Evolutionary conservation across 2,888 invertebrate genomes (phyloP), one percentile per base, ranked within the genome.

Genomic region (Cerceris ruficornis): DNA sequence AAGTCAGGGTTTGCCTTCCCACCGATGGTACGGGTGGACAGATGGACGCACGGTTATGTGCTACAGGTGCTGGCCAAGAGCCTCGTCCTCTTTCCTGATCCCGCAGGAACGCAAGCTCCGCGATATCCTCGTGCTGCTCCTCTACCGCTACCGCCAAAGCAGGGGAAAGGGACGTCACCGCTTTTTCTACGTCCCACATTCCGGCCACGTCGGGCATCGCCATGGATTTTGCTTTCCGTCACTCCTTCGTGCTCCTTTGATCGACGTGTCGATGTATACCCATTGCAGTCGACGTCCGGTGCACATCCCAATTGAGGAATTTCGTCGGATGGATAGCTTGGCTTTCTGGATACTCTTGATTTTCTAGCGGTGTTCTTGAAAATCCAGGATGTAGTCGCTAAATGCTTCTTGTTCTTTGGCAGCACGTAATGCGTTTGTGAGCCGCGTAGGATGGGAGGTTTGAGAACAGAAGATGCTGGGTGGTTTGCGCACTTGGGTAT

Each of bases 21-120:
- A 84, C 86, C 86, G 88, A 84, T 80, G 84, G 78, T 75, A 83
- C 77, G 77, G 77, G 78, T 73, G 84, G 85, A 86, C 88, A 87
- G 90, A 88, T 88, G 89, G 89, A 90, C 88, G 88, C 86, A 82
- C 81, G 85, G 88, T 83, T 88, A 91, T 88, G 88, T 83, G 88
- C 85, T 86, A 90, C 88, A 88, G 90, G 88, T 88, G 88, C 88
- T 85, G 87, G 77, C 69, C 83, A 69, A 80, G 77, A 75, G 77
- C 57, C 54, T 58, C 77, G 76, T 75, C 72, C 80, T 81, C 81
- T 83, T 87, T 58, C 85, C 80, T 80, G 87, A 84, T 87, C 86
- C 82, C 80, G 82, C 81, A 77, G 87, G 87, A 88, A 86, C 83
- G 81, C 83, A 49, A 71, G 75, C 70, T 65, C 60, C 75, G 74